A percentile compares a stretch with the other conserved stretches of the same genome.
Conservation (phyloP, 1,140 invertebrate species). For the Portunus trituberculatus region DNA sequence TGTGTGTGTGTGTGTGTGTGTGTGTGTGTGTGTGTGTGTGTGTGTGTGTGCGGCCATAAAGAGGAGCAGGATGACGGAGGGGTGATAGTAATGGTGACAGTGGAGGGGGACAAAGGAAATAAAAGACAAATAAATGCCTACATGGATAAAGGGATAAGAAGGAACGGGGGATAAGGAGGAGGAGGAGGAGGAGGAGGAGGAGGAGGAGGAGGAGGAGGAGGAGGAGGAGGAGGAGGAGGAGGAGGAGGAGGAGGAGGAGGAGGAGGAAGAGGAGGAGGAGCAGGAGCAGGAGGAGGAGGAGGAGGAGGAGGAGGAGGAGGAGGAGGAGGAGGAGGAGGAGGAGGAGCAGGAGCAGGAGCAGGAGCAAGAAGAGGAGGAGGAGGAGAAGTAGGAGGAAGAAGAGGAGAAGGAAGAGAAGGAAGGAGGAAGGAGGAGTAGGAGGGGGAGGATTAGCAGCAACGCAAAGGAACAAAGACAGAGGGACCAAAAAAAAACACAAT, state of each 20-base stretch:
- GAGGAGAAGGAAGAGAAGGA: conserved; percentile 14
- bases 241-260: not conserved
- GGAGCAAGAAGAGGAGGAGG: not conserved
- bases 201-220: not conserved
- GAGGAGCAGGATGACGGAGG: too few relatives aligned
- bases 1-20: too few relatives aligned
- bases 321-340: not conserved
- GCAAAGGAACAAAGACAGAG: too few relatives aligned
- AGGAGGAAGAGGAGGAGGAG: not conserved
- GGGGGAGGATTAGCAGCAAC: not conserved
- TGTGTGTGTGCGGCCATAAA: too few relatives aligned
- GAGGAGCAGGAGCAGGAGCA: too few relatives aligned
- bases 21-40: too few relatives aligned
- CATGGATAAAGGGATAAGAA: not conserved
- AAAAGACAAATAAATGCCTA: too few relatives aligned
- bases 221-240: not conserved
- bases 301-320: not conserved
- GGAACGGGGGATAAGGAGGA: not conserved
- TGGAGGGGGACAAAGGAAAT: too few relatives aligned
- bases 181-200: not conserved
- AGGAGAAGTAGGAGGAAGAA: not conserved
- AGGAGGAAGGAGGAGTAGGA: not conserved
- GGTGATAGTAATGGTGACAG: too few relatives aligned
- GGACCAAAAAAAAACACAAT: not conserved
- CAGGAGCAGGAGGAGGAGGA: too few relatives aligned